Percentiles rank a stretch among this genome's conserved stretches.
Conservation (phyloP, 2,888 invertebrate species). For the Leptarthrus brevirostris region DNA sequence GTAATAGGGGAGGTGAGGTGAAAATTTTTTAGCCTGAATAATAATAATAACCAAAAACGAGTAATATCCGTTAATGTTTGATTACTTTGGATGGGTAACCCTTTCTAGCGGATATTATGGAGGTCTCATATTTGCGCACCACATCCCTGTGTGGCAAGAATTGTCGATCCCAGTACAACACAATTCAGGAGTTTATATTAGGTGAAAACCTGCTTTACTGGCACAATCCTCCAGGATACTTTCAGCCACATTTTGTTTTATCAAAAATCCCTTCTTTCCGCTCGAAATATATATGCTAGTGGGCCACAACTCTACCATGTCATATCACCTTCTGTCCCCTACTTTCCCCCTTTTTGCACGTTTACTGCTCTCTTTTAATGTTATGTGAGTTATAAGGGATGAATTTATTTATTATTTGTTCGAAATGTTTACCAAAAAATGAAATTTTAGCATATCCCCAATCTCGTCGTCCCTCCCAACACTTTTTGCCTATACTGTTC, state of each 20-base stretch:
- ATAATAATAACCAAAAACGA: slow-evolving; percentile 42
- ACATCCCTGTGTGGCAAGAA: slow-evolving; percentile 2
- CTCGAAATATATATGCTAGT: too few relatives aligned
- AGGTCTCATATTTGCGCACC: slow-evolving; percentile 28
- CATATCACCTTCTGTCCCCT: too few relatives aligned
- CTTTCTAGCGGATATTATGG: slow-evolving; percentile 38
- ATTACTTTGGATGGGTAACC: slow-evolving; percentile 31
- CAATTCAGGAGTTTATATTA: not conserved
- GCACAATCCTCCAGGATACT: slow-evolving; percentile 10
- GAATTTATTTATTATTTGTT: slow-evolving; percentile 47
- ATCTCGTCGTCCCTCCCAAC: not conserved
- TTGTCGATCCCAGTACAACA: slow-evolving; percentile 12
- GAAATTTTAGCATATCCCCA: not conserved
- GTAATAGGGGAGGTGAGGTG: too few relatives aligned
- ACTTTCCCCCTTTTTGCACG: too few relatives aligned
- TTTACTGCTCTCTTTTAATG: slow-evolving; percentile 4
- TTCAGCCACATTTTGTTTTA: slow-evolving; percentile 19
- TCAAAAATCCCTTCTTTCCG: too few relatives aligned
- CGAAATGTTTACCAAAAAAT: slow-evolving; percentile 45
- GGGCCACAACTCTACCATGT: too few relatives aligned
- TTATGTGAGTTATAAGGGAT: slow-evolving; percentile 17
- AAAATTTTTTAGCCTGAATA: slow-evolving; percentile 31
- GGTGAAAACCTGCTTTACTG: slow-evolving; percentile 17
- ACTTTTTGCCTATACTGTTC: too few relatives aligned
- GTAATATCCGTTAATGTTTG: slow-evolving; percentile 42